These are phyloP conservation scores for Apamea epomidion DNA, from an alignment of 2,888 invertebrate species.

Conservation along the genomic window DNA sequence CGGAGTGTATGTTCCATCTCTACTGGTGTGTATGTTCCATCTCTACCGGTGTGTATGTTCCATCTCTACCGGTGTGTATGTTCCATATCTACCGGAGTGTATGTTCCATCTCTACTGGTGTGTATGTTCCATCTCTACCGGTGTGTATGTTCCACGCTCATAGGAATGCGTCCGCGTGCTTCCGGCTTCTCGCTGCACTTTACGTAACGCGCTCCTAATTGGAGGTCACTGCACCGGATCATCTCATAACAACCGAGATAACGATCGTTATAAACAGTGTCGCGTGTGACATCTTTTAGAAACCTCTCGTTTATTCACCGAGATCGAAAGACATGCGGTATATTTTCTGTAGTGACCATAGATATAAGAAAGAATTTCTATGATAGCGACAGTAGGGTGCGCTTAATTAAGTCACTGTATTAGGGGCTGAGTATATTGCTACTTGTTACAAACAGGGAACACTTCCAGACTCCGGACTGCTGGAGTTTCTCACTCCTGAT, in stretches of 20 bases:
- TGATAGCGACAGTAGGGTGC: not conserved
- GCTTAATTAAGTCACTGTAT: not conserved
- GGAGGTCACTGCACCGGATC: conserved; percentile 46
- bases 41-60: no score
- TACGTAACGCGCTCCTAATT: conserved; percentile 60
- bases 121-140: no score
- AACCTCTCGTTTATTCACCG: not conserved
- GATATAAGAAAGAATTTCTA: no score
- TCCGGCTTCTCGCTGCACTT: conserved; percentile 49
- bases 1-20: no score
- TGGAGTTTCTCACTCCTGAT: not conserved
- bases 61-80: no score
- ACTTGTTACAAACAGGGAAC: not conserved
- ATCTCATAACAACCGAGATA: conserved; percentile 37
- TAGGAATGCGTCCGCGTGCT: conserved; percentile 45
- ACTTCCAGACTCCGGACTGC: not conserved
- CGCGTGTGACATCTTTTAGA: conserved; percentile 2
- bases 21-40: no score
- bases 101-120: no score
- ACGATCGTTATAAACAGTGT: conserved; percentile 8
- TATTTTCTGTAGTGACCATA: not conserved
- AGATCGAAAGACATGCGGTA: not conserved
- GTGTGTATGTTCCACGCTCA: conserved; percentile 33
- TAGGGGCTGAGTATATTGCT: not conserved
- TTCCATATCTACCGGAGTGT: no score